phyloP scores from a whole-genome alignment of 2,113 vertebrate species.

The Dromaius novaehollandiae region DNA sequence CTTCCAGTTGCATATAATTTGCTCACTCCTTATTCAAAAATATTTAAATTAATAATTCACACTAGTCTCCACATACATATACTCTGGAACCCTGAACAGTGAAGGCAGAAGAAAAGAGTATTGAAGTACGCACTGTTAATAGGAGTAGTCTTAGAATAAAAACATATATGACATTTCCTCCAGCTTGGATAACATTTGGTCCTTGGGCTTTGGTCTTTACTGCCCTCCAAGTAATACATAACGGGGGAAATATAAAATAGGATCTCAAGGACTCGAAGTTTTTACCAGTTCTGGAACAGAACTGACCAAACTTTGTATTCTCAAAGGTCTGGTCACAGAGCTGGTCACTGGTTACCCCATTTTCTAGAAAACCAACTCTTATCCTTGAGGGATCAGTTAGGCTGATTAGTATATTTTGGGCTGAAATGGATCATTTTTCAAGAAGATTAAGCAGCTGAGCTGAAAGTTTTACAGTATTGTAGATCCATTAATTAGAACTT shows the following conservation, averaged over 20 bases:
- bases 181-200: fast-evolving
- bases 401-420: neutral
- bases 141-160: neutral
- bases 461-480: fast-evolving
- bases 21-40: neutral
- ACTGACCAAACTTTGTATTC: neutral
- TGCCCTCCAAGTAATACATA: neutral
- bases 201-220: neutral
- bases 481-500: neutral
- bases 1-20: neutral
- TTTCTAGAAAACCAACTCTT: neutral
- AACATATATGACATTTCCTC: fast-evolving
- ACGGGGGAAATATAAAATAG: neutral
- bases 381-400: neutral
- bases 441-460: neutral
- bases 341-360: neutral
- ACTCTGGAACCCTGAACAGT: neutral
- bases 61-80: fast-evolving
- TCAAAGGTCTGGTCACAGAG: neutral
- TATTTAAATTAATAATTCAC: neutral
- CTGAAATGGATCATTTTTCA: neutral
- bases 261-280: neutral
- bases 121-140: neutral
- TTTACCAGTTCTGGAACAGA: neutral
- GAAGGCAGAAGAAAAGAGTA: neutral